phyloP scores from a whole-genome alignment of 2,113 vertebrate species.

The Hiodon alosoides region DNA sequence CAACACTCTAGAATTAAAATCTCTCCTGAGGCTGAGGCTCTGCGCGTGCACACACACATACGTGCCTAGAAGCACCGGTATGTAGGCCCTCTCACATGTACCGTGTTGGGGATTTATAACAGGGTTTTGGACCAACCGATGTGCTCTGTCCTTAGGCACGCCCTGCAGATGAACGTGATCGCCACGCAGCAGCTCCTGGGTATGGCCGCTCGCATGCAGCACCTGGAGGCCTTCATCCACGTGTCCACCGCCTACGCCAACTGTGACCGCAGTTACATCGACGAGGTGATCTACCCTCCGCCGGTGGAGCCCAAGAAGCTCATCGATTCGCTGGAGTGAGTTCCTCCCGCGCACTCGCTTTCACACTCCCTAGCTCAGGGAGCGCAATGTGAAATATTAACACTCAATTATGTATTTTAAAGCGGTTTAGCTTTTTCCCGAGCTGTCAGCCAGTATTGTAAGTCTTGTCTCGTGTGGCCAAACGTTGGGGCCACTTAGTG shows the following conservation, averaged over 20 bases:
- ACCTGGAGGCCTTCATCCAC: constrained; percentile 86
- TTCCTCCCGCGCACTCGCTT: constrained; percentile 21
- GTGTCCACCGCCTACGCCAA: constrained; percentile 91
- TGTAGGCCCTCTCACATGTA: background rate
- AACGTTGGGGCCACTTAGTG: too few species aligned
- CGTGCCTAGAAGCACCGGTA: constrained; percentile 1
- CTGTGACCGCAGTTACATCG: constrained; percentile 82
- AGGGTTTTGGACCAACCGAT: background rate
- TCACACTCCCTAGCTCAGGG: background rate
- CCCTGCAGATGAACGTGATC: constrained; percentile 81
- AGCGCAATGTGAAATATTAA: background rate
- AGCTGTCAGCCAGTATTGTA: too few species aligned
- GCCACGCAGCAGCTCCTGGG: constrained; percentile 81
- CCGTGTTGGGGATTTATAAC: background rate
- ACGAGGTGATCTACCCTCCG: constrained; percentile 85
- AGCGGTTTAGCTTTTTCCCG: too few species aligned
- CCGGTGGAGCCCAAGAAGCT: constrained; percentile 83
- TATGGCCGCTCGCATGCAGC: constrained; percentile 82
- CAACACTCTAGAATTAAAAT: background rate
- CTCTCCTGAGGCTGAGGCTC: background rate
- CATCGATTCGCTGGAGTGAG: constrained; percentile 88
- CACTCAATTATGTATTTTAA: too few species aligned
- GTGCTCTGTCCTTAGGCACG: constrained; percentile 53
- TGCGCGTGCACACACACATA: background rate
- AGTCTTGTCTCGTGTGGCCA: too few species aligned